Percentiles rank a stretch among this genome's conserved stretches.
Evolutionary conservation across 2,113 vertebrate species (phyloP).

Genomic region (Crotophaga sulcirostris): DNA sequence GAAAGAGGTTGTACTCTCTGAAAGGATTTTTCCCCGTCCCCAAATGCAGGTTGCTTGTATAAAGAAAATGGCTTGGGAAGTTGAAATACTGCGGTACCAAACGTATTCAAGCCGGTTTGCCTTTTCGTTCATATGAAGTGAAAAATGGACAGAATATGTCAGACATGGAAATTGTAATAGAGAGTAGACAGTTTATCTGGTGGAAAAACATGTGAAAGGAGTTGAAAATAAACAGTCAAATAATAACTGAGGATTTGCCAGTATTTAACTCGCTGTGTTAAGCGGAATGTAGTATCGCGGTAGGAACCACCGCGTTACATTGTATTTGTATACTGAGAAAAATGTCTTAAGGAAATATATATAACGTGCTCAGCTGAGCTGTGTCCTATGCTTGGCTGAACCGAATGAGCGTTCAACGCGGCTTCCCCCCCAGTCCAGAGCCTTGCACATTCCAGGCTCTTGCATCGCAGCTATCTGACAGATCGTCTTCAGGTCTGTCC

Average conservation of each 20-base stretch:
- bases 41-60: neutral
- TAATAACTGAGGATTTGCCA: neutral
- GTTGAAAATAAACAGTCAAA: slow-evolving; percentile 5
- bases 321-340: neutral
- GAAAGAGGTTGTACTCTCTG: neutral
- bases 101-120: neutral
- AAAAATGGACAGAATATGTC: neutral
- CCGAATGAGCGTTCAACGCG: neutral
- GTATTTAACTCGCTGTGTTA: neutral
- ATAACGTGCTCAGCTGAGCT: neutral
- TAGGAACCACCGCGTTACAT: neutral
- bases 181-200: neutral
- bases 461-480: neutral
- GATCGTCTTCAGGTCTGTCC: neutral
- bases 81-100: neutral
- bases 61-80: neutral
- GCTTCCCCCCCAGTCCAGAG: neutral
- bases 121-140: neutral
- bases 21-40: neutral
- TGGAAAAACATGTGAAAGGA: neutral
- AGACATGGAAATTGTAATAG: neutral
- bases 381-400: neutral
- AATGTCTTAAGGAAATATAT: neutral
- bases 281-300: neutral
- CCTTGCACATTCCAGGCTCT: neutral